Evolutionary conservation across 1,140 invertebrate species (phyloP).

Genomic region (Rhagoletis zephyria): DNA sequence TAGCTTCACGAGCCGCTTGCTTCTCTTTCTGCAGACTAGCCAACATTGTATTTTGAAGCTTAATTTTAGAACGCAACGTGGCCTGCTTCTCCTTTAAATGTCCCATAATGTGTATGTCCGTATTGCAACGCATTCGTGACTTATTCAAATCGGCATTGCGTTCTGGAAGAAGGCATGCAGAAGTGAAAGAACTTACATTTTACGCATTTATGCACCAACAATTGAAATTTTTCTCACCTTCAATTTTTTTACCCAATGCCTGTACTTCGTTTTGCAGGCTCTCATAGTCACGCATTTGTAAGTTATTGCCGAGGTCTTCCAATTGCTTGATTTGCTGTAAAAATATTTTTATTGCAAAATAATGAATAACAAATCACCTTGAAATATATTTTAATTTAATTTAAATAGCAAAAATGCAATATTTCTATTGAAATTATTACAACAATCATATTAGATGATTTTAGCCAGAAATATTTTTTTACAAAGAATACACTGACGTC

Average conservation of each 20-base stretch:
- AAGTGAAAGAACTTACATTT: neutral
- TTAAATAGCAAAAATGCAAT: no score
- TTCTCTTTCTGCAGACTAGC: constrained; percentile 11
- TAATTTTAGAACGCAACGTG: constrained; percentile 50
- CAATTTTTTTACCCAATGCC: constrained; percentile 64
- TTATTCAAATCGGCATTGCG: constrained; percentile 61
- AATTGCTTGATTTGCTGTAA: constrained; percentile 52
- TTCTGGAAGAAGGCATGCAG: constrained; percentile 58
- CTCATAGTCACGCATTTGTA: constrained; percentile 62
- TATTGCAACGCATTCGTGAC: constrained; percentile 57
- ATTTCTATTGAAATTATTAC: no score
- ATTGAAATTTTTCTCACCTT: constrained; percentile 59
- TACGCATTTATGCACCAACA: neutral
- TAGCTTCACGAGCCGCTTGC: neutral
- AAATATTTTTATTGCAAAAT: neutral
- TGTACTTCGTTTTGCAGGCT: constrained; percentile 61
- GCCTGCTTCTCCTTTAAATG: constrained; percentile 63
- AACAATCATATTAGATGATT: no score
- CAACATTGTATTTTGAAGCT: constrained; percentile 16
- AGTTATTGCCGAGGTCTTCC: constrained; percentile 59
- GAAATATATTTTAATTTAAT: no score
- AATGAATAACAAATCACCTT: no score
- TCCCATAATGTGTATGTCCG: constrained; percentile 60
- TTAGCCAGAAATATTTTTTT: no score
- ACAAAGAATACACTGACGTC: no score